Percentiles rank a stretch among this genome's conserved stretches.
These are phyloP conservation scores for Poeciliopsis paucimaculata DNA, from an alignment of 2,797 vertebrate genomes.

Conservation along the genomic window DNA sequence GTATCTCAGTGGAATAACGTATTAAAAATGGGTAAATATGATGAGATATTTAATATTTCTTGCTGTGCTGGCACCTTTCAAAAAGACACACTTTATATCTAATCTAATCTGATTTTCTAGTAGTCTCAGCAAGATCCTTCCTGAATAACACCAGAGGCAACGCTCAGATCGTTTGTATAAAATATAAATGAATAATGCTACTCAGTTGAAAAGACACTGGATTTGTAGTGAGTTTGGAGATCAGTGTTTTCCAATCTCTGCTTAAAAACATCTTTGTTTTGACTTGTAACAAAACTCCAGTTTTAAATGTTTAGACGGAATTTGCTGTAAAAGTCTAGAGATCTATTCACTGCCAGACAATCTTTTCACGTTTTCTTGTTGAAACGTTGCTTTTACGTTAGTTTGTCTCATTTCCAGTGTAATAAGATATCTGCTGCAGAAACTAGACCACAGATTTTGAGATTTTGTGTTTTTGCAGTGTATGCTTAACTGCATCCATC, in stretches of 20 bases:
- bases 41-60: neutral
- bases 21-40: neutral
- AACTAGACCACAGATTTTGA: too few species aligned
- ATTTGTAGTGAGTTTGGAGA: neutral
- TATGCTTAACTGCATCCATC: neutral
- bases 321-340: neutral
- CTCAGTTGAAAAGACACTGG: neutral
- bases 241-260: neutral
- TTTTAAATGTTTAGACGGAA: neutral
- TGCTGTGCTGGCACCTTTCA: neutral
- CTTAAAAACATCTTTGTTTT: neutral
- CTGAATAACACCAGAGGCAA: neutral
- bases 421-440: too few species aligned
- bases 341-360: neutral
- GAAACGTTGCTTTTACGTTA: too few species aligned
- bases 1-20: neutral
- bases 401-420: too few species aligned
- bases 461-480: too few species aligned
- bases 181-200: neutral
- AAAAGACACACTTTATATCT: neutral
- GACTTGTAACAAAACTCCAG: neutral
- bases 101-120: neutral
- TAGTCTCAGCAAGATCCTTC: neutral
- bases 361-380: too few species aligned
- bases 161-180: neutral